Base-by-base conservation (phyloP, 2,113 vertebrate species). In the Dolichotis patagonum region DNA sequence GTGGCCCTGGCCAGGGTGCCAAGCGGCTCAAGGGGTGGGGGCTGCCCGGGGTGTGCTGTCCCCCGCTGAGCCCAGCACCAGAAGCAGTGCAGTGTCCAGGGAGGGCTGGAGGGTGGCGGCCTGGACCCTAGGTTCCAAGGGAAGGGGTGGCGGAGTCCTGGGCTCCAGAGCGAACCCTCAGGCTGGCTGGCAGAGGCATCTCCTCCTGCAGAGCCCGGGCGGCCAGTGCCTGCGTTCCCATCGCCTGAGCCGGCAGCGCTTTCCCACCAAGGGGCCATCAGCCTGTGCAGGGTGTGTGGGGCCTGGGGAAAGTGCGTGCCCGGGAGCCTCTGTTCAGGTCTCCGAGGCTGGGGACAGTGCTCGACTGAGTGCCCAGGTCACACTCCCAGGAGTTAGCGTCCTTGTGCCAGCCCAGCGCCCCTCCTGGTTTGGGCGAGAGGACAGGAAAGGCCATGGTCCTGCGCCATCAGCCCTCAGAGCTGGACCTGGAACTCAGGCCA, bases 251-350 rank as follows among this genome's bases (percentile, higher is more conserved):
- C 30, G 0, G 19, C 13, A 17, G 52, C 1, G 22, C 19, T 32
- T 30, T 43, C 80, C 17, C 3, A 30, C 7, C 4, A 24, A 63
- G 56, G 16, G 0, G 20, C 2, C 0, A 0, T 17, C 73, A 17
- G 60, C 58, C 26, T 52, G 46, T 1, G 3, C 38, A 10, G 10
- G 71, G 22, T 71, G 17, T 20, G 35, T 4, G 67, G 65, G 67
- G 9, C 43, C 24, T 60, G 1, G 75, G 24, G 30, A 13, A 1
- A 22, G 13, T 0, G 43, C 35, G 0, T 49, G 46, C 9, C 2
- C 1, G 0, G n/a, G n/a, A n/a, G n/a, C n/a, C n/a, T n/a, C n/a
- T n/a, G n/a, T n/a, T n/a, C n/a, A n/a, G n/a, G n/a, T n/a, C n/a
- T n/a, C n/a, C n/a, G n/a, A n/a, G n/a, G n/a, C n/a, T n/a, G n/a